Evolutionary conservation across 2,888 invertebrate species (phyloP), one percentile per base, ranked within the genome.

Genomic region (Ennomos fuscantarius): DNA sequence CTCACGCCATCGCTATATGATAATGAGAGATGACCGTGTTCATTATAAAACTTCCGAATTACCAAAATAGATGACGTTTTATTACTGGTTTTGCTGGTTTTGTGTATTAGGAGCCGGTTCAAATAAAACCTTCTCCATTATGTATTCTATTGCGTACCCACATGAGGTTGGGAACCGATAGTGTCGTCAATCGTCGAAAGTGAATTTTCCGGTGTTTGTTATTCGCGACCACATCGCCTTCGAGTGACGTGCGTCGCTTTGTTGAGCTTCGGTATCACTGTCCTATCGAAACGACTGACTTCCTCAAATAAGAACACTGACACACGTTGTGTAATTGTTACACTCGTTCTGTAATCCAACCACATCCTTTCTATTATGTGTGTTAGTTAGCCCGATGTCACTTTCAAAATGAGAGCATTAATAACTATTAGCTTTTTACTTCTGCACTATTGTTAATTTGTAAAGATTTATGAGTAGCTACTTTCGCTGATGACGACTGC

Each of bases 151-250:
- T 47, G 44, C 37, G 44, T 51, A 34, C n/a, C 24, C 41, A 40
- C 36, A 39, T 32, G 65, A 65, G 61, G 61, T 62, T 61, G 72
- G 67, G 69, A 73, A 77, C 79, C 74, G 72, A 75, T 79, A 76
- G 76, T 77, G 77, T 79, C 76, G 79, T 74, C 73, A 73, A 74
- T 80, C 78, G 78, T 83, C 78, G 91, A 91, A 91, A 91, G 91
- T 87, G 90, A 91, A 87, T 78, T 87, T 85, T 83, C 84, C 82
- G 82, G 78, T 84, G 83, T 84, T 90, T 89, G 82, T 84, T 85
- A 89, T 88, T 87, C 87, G 79, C 79, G 73, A 72, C 69, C 66
- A 61, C 65, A 54, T 57, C 57, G 54, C 44, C 36, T 74, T 68
- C 50, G 37, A 51, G 74, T 84, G 85, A 86, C 87, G 84, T 80